Evolutionary conservation across 2,888 invertebrate genomes (phyloP), one percentile per base, ranked within the genome.

Genomic region (Erebia palarica): DNA sequence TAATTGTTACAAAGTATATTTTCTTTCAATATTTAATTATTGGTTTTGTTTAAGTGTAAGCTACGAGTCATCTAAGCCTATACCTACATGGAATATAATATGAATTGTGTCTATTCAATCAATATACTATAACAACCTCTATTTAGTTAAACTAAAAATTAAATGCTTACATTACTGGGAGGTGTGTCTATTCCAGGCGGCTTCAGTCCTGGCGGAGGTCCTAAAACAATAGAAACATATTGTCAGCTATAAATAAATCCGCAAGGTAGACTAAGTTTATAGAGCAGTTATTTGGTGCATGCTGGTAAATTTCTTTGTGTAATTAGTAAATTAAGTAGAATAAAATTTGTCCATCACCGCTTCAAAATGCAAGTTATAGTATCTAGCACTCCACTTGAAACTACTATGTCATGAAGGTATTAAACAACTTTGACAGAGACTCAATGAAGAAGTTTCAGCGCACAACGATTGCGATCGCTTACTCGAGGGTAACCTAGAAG

Each of bases 151-250:
- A 73, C 73, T 21, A 71, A 61, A 60, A 16, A 69, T 27, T 14
- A 5, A 16, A 69, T 68, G 82, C 87, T 86, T 81, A 91, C 92
- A 80, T 85, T 87, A 47, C 84, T 78, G 8, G 87, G 86, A 36
- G 90, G 88, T 1, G 84, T 83, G 47, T 94, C 94, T 60, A 93
- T 79, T 18, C 91, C 92, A 14, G 93, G 91, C 1, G 91, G 92
- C 77, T 93, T 94, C 21, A 91, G 64, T 11, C 75, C 81, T 1
- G 80, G 81, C 1, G 86, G 86, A 5, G 85, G 88, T 49, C 90
- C 93, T 93, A 81, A 53, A 90, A 89, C 85, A 90, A 89, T 70
- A 58, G 59, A 49, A 67, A 67, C 11, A 36, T 16, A 27, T 44
- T 47, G 18, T 57, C 7, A 57, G 57, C 21, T 55, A 49, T 66